Evolutionary conservation across 2,113 vertebrate genomes (phyloP).

Genomic region (Trichechus manatus): DNA sequence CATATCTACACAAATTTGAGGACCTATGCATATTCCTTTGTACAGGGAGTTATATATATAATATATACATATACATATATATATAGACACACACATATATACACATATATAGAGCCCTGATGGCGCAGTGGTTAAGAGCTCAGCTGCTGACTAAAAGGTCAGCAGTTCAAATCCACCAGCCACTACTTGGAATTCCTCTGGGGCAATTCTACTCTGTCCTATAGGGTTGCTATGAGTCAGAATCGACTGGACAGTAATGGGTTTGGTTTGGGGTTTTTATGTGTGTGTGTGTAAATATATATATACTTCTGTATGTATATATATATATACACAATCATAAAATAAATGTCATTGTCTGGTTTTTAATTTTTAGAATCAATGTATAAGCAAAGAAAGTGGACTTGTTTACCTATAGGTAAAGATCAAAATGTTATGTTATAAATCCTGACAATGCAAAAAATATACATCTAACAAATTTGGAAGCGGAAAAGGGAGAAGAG

Average conservation of each 20-base stretch:
- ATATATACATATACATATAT: not conserved
- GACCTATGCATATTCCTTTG: not conserved
- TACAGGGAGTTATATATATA: not conserved
- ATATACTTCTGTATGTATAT: no score
- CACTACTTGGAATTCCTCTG: no score
- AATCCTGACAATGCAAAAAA: conserved; percentile 25
- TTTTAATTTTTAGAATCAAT: conserved; percentile 34
- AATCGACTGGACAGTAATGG: no score
- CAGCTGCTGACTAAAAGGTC: no score
- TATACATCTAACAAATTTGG: not conserved
- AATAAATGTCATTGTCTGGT: not conserved
- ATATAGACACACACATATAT: no score
- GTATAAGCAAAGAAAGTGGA: not conserved
- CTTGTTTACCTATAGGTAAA: not conserved
- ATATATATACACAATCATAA: not conserved
- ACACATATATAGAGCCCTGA: no score
- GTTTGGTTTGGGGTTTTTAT: no score
- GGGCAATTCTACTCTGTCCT: no score
- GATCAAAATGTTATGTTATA: not conserved
- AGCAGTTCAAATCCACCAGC: no score
- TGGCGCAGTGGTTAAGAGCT: no score
- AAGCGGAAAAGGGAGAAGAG: not conserved
- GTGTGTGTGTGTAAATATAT: no score
- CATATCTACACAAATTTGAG: not conserved
- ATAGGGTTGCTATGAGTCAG: no score